Evolutionary conservation across 2,797 vertebrate genomes (phyloP).

Genomic region (Nyctibius grandis): DNA sequence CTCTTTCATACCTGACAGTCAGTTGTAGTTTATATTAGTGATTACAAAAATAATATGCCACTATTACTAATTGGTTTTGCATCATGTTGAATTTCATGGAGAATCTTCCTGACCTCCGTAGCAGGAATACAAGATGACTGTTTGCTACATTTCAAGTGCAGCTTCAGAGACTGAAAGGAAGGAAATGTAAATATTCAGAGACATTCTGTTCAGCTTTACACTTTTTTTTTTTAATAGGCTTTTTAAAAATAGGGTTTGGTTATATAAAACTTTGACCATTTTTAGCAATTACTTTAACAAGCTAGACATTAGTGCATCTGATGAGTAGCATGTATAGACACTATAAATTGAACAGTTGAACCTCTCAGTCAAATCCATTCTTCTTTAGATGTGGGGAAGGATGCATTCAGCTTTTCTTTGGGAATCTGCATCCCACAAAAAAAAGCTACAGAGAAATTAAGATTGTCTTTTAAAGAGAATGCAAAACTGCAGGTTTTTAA

Average conservation of each 20-base stretch:
- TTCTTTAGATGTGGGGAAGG: background rate
- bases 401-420: background rate
- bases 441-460: background rate
- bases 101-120: background rate
- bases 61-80: background rate
- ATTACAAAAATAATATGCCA: background rate
- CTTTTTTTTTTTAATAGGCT: background rate
- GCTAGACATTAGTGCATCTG: background rate
- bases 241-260: background rate
- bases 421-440: background rate
- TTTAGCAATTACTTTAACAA: background rate
- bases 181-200: background rate
- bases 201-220: background rate
- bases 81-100: background rate
- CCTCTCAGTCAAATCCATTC: background rate
- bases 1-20: background rate
- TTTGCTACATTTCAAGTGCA: background rate
- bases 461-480: background rate
- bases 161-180: background rate
- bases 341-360: background rate
- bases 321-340: background rate
- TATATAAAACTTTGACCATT: background rate
- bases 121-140: background rate
- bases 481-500: background rate
- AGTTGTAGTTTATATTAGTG: background rate